Evolutionary conservation across 2,113 vertebrate genomes (phyloP).

Genomic region (Percina caprodes): DNA sequence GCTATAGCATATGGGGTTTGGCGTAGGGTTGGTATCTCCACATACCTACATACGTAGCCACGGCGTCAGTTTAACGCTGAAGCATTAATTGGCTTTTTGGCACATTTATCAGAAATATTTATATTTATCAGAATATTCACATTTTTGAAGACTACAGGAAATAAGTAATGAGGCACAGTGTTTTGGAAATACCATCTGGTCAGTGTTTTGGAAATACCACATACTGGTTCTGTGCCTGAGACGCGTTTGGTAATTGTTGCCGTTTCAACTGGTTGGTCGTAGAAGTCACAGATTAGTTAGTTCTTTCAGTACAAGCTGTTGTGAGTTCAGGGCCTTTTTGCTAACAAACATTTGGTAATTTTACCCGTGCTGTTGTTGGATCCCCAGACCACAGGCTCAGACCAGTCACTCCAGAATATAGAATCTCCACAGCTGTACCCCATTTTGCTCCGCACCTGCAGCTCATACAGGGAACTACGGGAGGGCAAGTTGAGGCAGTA

Average conservation of each 20-base stretch:
- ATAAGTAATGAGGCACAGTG: not conserved
- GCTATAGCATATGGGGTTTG: too few relatives aligned
- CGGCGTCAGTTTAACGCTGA: too few relatives aligned
- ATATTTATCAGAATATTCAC: not conserved
- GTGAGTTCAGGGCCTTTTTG: not conserved
- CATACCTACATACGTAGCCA: too few relatives aligned
- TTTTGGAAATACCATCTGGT: not conserved
- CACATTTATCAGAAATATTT: not conserved
- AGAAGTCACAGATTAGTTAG: not conserved
- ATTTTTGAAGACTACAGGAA: not conserved
- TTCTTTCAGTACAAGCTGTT: not conserved
- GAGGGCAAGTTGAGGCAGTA: slow-evolving; percentile 71
- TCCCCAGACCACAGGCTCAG: slow-evolving; percentile 74
- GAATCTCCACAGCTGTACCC: not conserved
- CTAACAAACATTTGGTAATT: not conserved
- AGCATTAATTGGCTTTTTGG: too few relatives aligned
- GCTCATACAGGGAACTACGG: slow-evolving; percentile 61
- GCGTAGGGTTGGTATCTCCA: too few relatives aligned
- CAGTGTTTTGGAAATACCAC: not conserved
- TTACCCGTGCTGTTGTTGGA: slow-evolving; percentile 62
- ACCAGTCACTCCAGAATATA: slow-evolving; percentile 80
- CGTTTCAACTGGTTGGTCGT: not conserved
- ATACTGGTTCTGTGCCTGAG: not conserved
- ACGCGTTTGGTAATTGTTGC: not conserved
- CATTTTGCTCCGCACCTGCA: slow-evolving; percentile 71